Evolutionary conservation across 53 echinoderm and acorn worm genomes (phyloP).

Genomic region (Paracentrotus lividus): DNA sequence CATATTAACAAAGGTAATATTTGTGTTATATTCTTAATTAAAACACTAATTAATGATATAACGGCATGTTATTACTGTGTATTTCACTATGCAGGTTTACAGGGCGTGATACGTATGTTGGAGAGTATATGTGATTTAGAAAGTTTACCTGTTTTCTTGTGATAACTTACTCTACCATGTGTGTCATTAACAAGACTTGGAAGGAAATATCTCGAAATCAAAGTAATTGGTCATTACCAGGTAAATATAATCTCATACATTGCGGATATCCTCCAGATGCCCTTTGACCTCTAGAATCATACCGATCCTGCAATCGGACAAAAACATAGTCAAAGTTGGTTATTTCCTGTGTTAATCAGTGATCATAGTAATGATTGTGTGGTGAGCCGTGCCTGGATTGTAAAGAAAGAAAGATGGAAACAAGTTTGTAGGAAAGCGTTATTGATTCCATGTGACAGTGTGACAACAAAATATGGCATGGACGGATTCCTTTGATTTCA

Average conservation of each 20-base stretch:
- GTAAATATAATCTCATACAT: slow-evolving; percentile 17
- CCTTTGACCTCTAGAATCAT: slow-evolving; percentile 31
- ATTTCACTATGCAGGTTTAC: neutral
- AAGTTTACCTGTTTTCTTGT: neutral
- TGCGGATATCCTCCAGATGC: slow-evolving; percentile 23
- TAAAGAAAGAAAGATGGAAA: neutral
- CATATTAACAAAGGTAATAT: neutral
- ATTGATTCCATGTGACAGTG: slow-evolving; percentile 47
- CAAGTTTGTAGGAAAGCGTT: neutral
- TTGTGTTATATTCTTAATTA: neutral
- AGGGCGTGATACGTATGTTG: neutral
- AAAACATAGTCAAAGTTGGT: slow-evolving; percentile 36
- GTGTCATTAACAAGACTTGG: neutral
- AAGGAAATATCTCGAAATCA: neutral
- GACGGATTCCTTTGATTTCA: slow-evolving; percentile 48
- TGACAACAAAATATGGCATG: slow-evolving; percentile 28
- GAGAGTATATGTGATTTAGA: neutral
- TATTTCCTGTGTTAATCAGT: slow-evolving; percentile 18
- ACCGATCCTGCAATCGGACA: neutral
- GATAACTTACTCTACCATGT: neutral
- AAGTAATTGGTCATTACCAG: slow-evolving; percentile 17
- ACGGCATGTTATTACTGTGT: neutral
- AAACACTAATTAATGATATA: neutral
- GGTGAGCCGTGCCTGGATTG: slow-evolving; percentile 29
- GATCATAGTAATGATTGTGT: slow-evolving; percentile 12